Base-by-base conservation (phyloP, 2,888 invertebrate genomes). In the Trachelus troglodyta region DNA sequence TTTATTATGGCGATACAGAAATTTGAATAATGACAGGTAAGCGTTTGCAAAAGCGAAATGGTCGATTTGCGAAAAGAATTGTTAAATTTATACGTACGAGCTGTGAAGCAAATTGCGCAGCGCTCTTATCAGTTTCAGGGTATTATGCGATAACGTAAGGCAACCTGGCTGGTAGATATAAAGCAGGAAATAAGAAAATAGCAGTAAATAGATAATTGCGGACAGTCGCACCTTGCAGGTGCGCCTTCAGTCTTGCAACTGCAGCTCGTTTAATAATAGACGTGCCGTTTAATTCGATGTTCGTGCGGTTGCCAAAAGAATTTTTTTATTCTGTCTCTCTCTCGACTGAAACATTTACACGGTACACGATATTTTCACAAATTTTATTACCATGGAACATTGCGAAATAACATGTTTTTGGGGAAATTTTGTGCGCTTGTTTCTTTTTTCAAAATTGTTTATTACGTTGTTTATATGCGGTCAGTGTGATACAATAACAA, bases 201-300 rank as follows among this genome's bases (percentile, higher is more conserved):
- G 34, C 68, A 56, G 11, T 37, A 1, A 15, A 40, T 23, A n/a
- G 35, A 33, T 31, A 37, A 37, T 15, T 40, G 71, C 40, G 34
- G 11, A 35, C 74, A 40, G 30, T 34, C 31, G n/a, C n/a, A 40
- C 74, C 56, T 56, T 56, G 56, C 56, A 56, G 56, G 56, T 56
- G 56, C 56, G 23, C 9, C 56, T 56, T 56, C 56, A 9, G 23
- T 56, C 56, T 56, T 23, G 23, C 56, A 23, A 56, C 56, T 56
- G 69, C 75, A 75, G 23, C 56, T 35, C 34, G 11, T 69, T 69
- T 75, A 75, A 69, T 68, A 34, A 75, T 75, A 75, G 75, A 74
- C 34, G 15, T 12, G 56, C 68, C 34, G 9, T 23, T 56, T 56
- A 23, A 56, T 9, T 56, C 23, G 56, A 56, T 23, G 56, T 23